phyloP scores from a whole-genome alignment of 2,888 invertebrate genomes.

The Anarsia innoxiella region DNA sequence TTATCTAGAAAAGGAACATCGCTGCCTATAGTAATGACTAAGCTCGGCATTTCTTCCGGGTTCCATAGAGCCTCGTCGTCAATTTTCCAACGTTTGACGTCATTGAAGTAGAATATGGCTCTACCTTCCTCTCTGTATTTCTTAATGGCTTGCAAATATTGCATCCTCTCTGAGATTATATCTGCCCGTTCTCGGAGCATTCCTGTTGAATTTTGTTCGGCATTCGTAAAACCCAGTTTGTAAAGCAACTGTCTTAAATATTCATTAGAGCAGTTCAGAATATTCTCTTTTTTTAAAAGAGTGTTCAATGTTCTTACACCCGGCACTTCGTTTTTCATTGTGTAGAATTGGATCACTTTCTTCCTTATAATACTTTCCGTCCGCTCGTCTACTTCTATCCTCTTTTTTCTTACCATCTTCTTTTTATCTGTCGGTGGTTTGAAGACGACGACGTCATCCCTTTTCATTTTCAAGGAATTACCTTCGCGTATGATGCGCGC shows the following conservation, averaged over 20 bases:
- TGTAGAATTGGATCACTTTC: conserved; percentile 11
- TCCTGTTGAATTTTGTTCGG: not conserved
- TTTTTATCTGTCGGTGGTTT: conserved; percentile 1
- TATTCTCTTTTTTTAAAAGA: conserved; percentile 11
- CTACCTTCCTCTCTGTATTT: conserved; percentile 3
- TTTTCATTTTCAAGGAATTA: conserved; percentile 7
- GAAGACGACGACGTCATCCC: not conserved
- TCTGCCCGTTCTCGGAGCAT: conserved; percentile 3
- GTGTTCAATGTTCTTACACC: conserved; percentile 11
- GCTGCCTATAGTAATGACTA: not conserved
- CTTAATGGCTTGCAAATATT: conserved; percentile 7
- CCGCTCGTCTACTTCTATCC: conserved; percentile 8
- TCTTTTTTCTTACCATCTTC: conserved; percentile 11
- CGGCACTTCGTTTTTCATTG: conserved; percentile 9
- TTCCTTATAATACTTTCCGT: conserved; percentile 12
- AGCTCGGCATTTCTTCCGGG: not conserved
- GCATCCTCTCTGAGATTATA: conserved; percentile 1
- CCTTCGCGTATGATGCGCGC: conserved; percentile 10
- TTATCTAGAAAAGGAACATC: not conserved
- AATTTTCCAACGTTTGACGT: conserved; percentile 5
- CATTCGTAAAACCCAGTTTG: conserved; percentile 11
- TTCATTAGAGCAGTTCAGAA: conserved; percentile 12
- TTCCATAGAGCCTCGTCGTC: not conserved
- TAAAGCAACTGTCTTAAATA: conserved; percentile 12
- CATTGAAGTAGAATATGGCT: conserved; percentile 10